Base-by-base conservation (phyloP, 37 sponge, comb jelly and placozoan genomes). In the Crambe crambe region DNA sequence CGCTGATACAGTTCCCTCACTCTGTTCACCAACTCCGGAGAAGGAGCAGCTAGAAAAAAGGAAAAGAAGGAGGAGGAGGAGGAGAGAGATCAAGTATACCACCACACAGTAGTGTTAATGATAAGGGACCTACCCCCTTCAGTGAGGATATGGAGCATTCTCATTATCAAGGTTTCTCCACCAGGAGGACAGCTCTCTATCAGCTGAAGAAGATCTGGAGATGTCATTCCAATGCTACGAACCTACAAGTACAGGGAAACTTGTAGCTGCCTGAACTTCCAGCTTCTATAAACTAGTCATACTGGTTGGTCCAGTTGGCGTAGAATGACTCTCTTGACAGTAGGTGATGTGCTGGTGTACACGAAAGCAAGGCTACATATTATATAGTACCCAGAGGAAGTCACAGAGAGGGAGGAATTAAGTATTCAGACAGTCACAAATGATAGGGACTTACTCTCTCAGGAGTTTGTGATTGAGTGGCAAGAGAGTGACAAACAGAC, bases 111-210 rank as follows among this genome's bases (percentile, higher is more conserved):
- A 37, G 71, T 40, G n/a, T n/a, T n/a, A n/a, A n/a, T n/a, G 2
- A 6, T 56, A 1, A 30, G 29, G 2, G 5, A 30, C 78, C 54
- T 81, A 96, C 97, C 86, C 37, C 69, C 80, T 68, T 93, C 90
- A 18, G 92, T 91, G 38, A 99, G 93, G 29, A 96, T 93, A 82
- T 94, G 87, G 0, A 99, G 79, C 73, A 99, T 87, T 30, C 99
- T 85, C 69, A 93, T 89, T 17, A 99, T 80, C 36, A 99, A 86
- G 1, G 97, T 96, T 80, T 99, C 99, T 31, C 95, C 91, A 70
- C 99, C 99, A 0, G 29, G 66, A 17, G 99, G 99, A 56, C 97
- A 95, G 15, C 85, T 79, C 79, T 92, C 91, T 22, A 99, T 90
- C 61, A 98, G 75, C 31, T 84, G 75, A 26, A 91, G 83, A 3